phyloP scores from a whole-genome alignment of 2,113 vertebrate species.

The Tupaia tana region DNA sequence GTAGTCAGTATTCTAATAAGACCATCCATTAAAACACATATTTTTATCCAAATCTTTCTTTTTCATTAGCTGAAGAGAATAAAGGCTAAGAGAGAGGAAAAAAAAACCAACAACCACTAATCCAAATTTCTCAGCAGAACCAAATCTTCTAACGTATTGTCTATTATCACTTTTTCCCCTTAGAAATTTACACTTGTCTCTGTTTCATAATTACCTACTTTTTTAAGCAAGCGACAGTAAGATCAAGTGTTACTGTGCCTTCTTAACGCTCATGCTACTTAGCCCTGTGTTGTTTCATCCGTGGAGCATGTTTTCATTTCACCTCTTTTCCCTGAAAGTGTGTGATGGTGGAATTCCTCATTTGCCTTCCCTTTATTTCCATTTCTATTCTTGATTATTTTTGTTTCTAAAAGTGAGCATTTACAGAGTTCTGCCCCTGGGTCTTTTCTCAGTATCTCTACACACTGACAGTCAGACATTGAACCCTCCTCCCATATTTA shows the following conservation, averaged over 20 bases:
- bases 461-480: neutral
- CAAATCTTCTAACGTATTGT: neutral
- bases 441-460: neutral
- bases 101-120: neutral
- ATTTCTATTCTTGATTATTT: neutral
- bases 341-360: neutral
- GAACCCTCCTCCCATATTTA: neutral
- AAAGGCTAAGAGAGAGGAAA: neutral
- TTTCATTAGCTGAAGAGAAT: neutral
- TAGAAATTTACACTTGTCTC: neutral
- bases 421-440: neutral
- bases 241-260: neutral
- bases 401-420: neutral
- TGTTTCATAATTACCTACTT: neutral
- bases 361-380: neutral
- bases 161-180: neutral
- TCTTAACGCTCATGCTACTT: neutral
- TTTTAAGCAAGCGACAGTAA: neutral
- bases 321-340: neutral
- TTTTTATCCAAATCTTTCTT: neutral
- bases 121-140: neutral
- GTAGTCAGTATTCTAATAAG: neutral
- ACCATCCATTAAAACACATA: neutral
- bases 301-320: neutral
- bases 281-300: neutral